Evolutionary conservation across 2,113 vertebrate species (phyloP).

Genomic region (Hydropotes inermis): DNA sequence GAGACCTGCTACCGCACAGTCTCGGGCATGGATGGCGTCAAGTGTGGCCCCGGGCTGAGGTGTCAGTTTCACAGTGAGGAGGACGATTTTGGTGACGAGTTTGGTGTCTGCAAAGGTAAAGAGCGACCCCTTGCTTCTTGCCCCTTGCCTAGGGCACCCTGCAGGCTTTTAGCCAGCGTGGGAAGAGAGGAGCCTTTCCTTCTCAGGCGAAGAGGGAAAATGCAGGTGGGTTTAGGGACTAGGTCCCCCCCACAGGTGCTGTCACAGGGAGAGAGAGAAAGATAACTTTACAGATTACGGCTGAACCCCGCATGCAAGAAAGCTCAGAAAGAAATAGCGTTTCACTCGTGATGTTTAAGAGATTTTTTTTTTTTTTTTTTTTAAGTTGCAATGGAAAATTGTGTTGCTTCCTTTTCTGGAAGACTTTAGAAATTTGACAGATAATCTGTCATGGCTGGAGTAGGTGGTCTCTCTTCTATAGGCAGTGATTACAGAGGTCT

Average conservation of each 20-base stretch:
- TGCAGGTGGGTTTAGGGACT: not conserved
- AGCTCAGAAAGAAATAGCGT: not conserved
- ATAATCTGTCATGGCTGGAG: not conserved
- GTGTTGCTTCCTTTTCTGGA: not conserved
- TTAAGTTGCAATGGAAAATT: not conserved
- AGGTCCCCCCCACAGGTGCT: not conserved
- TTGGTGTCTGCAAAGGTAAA: slow-evolving; percentile 95
- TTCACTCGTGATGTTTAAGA: not conserved
- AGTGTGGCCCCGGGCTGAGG: slow-evolving; percentile 96
- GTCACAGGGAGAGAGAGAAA: not conserved
- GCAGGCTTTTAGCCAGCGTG: not conserved
- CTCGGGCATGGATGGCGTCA: slow-evolving; percentile 96
- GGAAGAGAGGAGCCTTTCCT: not conserved
- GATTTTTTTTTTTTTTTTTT: not conserved
- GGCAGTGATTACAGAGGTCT: not conserved
- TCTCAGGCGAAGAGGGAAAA: not conserved
- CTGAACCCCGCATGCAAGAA: not conserved
- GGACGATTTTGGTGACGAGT: slow-evolving; percentile 98
- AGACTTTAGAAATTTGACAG: slow-evolving; percentile 29
- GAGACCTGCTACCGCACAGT: slow-evolving; percentile 98
- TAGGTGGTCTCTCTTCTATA: not conserved
- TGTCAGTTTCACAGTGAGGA: slow-evolving; percentile 97
- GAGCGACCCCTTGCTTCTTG: slow-evolving; percentile 56
- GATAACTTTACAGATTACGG: not conserved
- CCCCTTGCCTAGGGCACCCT: not conserved